These are phyloP conservation scores for Drosophila athabasca DNA, from an alignment of 1,140 invertebrate species.

Conservation along the genomic window DNA sequence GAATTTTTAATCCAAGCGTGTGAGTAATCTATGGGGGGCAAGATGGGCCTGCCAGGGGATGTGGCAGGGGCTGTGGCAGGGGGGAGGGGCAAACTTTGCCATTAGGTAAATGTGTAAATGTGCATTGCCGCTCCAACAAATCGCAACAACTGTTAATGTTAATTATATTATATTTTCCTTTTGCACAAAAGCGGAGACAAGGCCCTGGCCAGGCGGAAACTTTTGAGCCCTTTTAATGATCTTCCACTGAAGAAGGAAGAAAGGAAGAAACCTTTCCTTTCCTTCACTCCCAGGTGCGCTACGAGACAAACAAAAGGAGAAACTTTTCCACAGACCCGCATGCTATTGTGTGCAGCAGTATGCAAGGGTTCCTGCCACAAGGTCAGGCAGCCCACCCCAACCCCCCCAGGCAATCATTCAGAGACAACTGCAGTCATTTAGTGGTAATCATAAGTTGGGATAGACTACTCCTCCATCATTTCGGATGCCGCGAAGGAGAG, in stretches of 20 bases:
- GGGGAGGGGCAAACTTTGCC: constrained; percentile 38
- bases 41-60: constrained; percentile 4
- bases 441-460: constrained; percentile 5
- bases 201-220: constrained; percentile 20
- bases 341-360: constrained; percentile 1
- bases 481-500: constrained; percentile 14
- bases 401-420: too few relatives aligned
- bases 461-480: constrained; percentile 8
- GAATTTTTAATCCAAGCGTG: constrained; percentile 68
- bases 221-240: constrained; percentile 25
- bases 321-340: constrained; percentile 29
- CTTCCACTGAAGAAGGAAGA: not conserved
- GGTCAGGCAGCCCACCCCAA: not conserved
- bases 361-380: constrained; percentile 1
- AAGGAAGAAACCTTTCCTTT: too few relatives aligned
- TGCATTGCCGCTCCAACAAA: constrained; percentile 69
- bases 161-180: constrained; percentile 64
- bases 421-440: not conserved
- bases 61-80: not conserved
- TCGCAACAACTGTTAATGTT: constrained; percentile 68
- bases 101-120: constrained; percentile 72
- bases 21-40: constrained; percentile 44
- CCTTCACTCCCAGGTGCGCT: not conserved
- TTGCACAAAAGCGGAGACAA: not conserved
- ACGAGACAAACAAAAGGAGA: constrained; percentile 23